These are phyloP conservation scores for Polymixis flavicincta DNA, from an alignment of 2,888 invertebrate species.

Conservation along the genomic window DNA sequence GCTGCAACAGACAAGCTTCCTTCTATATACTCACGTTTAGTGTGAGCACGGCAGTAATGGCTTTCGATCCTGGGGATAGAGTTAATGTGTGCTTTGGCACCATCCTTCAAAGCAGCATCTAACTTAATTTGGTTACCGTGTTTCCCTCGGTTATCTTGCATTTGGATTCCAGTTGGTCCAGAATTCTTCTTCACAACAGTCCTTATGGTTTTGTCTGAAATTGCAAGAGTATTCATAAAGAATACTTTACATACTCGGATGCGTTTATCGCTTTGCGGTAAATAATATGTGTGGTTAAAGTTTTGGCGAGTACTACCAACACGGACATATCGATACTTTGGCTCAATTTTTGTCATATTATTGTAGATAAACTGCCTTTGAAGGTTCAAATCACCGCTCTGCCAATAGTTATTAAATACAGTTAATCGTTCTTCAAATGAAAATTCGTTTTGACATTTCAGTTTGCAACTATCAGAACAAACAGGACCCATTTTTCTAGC, in stretches of 20 bases:
- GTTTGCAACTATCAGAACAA: slow-evolving; percentile 44
- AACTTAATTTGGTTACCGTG: slow-evolving; percentile 17
- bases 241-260: slow-evolving; percentile 53
- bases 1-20: slow-evolving; percentile 48
- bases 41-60: slow-evolving; percentile 13
- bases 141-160: slow-evolving; percentile 25
- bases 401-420: slow-evolving; percentile 27
- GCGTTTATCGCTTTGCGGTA: slow-evolving; percentile 34
- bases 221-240: slow-evolving; percentile 53
- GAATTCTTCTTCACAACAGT: slow-evolving; percentile 19
- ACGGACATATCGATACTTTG: slow-evolving; percentile 49
- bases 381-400: slow-evolving; percentile 26
- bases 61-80: slow-evolving; percentile 20
- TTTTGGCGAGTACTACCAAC: slow-evolving; percentile 45
- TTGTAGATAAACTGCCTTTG: slow-evolving; percentile 36
- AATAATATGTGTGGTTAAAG: slow-evolving; percentile 50
- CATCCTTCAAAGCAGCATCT: slow-evolving; percentile 7
- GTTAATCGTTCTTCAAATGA: slow-evolving; percentile 30
- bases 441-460: slow-evolving; percentile 18
- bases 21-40: slow-evolving; percentile 33
- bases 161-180: slow-evolving; percentile 1
- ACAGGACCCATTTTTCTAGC: slow-evolving; percentile 47
- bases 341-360: slow-evolving; percentile 44
- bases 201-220: slow-evolving; percentile 44
- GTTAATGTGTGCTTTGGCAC: slow-evolving; percentile 7